Evolutionary conservation across 1,140 invertebrate genomes (phyloP), one percentile per base, ranked within the genome.

Genomic region (Tribolium madens): DNA sequence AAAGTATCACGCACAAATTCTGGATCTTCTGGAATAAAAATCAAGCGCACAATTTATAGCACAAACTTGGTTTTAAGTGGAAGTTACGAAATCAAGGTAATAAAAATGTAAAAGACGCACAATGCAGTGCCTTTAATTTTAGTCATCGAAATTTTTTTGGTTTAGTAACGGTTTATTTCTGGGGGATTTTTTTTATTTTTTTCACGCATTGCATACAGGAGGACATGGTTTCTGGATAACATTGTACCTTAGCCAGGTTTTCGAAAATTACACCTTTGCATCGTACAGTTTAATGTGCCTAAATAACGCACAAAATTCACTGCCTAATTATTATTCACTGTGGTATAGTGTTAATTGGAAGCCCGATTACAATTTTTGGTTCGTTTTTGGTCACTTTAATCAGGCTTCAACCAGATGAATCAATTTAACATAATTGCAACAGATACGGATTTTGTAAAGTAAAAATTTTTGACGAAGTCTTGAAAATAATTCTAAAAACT

Each of bases 1-100:
- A 50, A 72, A 72, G 21, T 50, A 72, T 52, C 70, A 52, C 70
- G 70, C 70, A 72, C 70, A 72, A 72, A 47, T 48, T 71, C 47
- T 17, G 17, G 15, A 14, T 13, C 21, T 48, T 50, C 15, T 26
- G 18, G 15, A 53, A 10, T 53, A 53, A 17, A 72, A 50, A 50
- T 21, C 26, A 72, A 72, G 21, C 70, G 70, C 70, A 72, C 70
- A 72, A 71, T 71, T 48, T 26, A 72, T 46, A 52, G 70, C 70
- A 72, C 70, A 72, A 71, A 71, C 21, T 52, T 46, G 70, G 17
- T 31, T 26, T 26, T 52, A 50, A 52, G 42, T 26, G 70, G 14
- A 31, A 31, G 36, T 18, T 10, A 71, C 36, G 31, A 71, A 47
- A 47, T 71, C 47, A 52, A 52, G 47, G 50, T 21, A 72, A 50